Base-by-base conservation (phyloP, 2,888 invertebrate genomes). In the Polymixis lichenea region DNA sequence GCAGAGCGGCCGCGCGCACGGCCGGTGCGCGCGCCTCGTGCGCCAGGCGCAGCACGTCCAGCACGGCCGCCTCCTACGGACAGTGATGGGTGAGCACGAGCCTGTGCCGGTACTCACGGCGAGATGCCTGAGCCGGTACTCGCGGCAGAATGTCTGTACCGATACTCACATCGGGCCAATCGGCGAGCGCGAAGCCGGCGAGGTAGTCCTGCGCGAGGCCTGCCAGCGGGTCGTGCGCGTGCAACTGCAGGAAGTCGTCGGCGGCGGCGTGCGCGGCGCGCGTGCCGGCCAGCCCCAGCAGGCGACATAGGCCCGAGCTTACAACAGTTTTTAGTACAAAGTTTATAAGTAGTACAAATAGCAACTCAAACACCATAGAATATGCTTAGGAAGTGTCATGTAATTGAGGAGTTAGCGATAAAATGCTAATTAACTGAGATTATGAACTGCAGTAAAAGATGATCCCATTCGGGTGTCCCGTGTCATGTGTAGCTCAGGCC, bases 231-330 rank as follows among this genome's bases (percentile, higher is more conserved):
- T 88, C 90, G 75, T 72, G 68, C 58, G 83, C 82, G 75, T 9
- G 80, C 88, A 92, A 90, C 83, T 90, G 92, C 88, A 93, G 90
- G 83, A 89, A 82, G 68, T 82, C 90, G 72, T 77, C 86, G 38
- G 90, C 93, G 60, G 92, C 94, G 64, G 65, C 51, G 83, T 89
- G 90, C 82, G 91, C 89, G 46, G 83, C 87, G 65, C 73, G 84
- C 74, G 90, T 75, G 82, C 89, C 94, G 72, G 90, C 86, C 85
- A 90, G 88, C 9, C 93, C 95, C 82, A 94, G 88, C 90, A 89
- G 85, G 69, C 90, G 90, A 68, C 87, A 87, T 82, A 90, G 13
- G 0, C 89, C 66, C 83, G 68, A 58, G 80, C 81, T n/a, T 74
- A 79, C 86, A 5, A 46, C 11, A 49, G 22, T 22, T 61, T 49